Conservation (phyloP, 2,797 vertebrate species). For the Pteronotus mesoamericanus region DNA sequence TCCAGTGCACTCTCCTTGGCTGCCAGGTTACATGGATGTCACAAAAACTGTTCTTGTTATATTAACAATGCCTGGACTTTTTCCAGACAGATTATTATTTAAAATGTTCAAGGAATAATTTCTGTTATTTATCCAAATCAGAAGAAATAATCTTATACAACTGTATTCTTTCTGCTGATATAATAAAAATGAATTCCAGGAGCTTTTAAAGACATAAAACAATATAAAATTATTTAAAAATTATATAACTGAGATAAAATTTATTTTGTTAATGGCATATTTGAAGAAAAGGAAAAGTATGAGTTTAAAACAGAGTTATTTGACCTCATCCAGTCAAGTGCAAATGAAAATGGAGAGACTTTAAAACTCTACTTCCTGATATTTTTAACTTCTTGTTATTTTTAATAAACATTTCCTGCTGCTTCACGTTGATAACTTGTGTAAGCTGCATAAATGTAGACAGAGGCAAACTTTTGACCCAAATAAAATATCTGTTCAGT, state of each 20-base stretch:
- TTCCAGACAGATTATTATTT: background rate
- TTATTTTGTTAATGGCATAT: background rate
- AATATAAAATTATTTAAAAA: background rate
- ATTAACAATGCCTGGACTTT: too few species aligned
- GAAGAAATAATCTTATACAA: background rate
- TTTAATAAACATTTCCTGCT: conserved; percentile 23
- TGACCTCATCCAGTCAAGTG: background rate
- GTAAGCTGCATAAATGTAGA: background rate
- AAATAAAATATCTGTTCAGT: conserved; percentile 44
- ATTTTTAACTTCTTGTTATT: background rate
- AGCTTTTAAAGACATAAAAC: background rate
- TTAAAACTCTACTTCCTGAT: background rate
- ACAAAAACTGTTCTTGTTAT: too few species aligned
- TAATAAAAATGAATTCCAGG: background rate
- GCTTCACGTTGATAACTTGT: background rate
- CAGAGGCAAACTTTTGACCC: background rate
- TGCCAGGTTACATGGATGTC: too few species aligned
- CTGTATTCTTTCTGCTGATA: background rate
- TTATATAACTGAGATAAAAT: background rate
- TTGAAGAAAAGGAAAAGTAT: background rate
- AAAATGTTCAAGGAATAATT: background rate
- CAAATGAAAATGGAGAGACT: background rate
- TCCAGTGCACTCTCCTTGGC: too few species aligned
- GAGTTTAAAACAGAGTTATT: background rate
- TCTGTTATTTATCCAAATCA: background rate